phyloP scores from a whole-genome alignment of 2,888 invertebrate species.

The Chrysolina americana region DNA sequence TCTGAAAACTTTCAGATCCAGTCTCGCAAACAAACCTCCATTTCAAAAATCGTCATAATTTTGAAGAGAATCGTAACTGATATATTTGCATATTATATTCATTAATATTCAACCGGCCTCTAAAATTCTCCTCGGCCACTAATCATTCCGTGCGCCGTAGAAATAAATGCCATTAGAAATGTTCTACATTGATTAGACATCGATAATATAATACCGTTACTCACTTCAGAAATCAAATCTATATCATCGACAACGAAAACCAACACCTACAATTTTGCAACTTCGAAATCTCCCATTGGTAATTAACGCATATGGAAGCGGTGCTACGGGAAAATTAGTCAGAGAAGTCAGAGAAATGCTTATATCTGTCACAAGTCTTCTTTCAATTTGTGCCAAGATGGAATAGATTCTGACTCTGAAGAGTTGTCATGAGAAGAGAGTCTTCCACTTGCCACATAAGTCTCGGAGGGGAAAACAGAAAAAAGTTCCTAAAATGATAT shows the following conservation, averaged over 20 bases:
- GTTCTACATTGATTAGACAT: slow-evolving; percentile 23
- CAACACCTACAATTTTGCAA: slow-evolving; percentile 46
- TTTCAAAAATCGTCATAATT: background rate
- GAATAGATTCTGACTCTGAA: too few relatives aligned
- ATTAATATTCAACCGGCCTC: slow-evolving; percentile 14
- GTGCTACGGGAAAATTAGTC: background rate
- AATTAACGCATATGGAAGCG: slow-evolving; percentile 27
- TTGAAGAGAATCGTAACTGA: background rate
- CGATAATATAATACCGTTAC: slow-evolving; percentile 30
- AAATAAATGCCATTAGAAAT: slow-evolving; percentile 20
- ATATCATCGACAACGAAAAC: slow-evolving; percentile 34
- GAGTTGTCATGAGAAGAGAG: too few relatives aligned
- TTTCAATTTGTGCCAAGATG: too few relatives aligned
- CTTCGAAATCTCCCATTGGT: slow-evolving; percentile 32
- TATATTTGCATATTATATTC: background rate
- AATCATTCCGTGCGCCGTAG: slow-evolving; percentile 12
- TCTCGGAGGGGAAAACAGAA: too few relatives aligned
- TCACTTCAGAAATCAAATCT: slow-evolving; percentile 30
- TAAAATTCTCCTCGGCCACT: slow-evolving; percentile 10
- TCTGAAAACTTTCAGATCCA: too few relatives aligned
- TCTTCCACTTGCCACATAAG: too few relatives aligned
- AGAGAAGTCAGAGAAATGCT: background rate
- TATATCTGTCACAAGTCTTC: too few relatives aligned
- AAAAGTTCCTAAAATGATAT: too few relatives aligned
- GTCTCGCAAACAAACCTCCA: background rate